These are phyloP conservation scores for Sarcoramphus papa DNA, from an alignment of 2,797 vertebrate species.

Conservation along the genomic window DNA sequence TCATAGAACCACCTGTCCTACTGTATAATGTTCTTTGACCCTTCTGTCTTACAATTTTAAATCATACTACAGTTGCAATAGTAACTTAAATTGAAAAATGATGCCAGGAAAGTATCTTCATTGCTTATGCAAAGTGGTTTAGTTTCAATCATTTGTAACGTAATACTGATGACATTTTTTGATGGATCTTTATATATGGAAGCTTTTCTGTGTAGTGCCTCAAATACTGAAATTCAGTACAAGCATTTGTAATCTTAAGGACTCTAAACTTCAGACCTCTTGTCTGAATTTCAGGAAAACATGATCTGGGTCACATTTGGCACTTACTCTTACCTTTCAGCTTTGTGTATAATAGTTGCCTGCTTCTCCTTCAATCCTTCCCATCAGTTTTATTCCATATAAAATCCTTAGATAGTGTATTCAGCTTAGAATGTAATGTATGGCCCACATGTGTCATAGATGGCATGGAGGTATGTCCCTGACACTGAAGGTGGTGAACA, in stretches of 20 bases:
- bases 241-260: not conserved
- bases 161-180: not conserved
- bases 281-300: not conserved
- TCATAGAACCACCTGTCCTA: not conserved
- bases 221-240: not conserved
- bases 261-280: not conserved
- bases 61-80: not conserved
- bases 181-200: not conserved
- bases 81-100: not conserved
- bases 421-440: not conserved
- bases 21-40: not conserved
- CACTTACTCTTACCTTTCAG: not conserved
- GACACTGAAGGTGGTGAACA: not conserved
- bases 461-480: not conserved
- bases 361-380: not conserved
- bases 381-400: not conserved
- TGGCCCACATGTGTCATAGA: not conserved
- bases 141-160: not conserved
- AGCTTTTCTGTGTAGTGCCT: not conserved
- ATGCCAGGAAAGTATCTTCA: not conserved
- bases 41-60: not conserved
- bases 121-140: not conserved
- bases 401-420: not conserved
- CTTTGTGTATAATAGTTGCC: not conserved
- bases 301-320: not conserved